These are phyloP conservation scores for Xanthia icteritia DNA, from an alignment of 2,888 invertebrate species.

Conservation along the genomic window DNA sequence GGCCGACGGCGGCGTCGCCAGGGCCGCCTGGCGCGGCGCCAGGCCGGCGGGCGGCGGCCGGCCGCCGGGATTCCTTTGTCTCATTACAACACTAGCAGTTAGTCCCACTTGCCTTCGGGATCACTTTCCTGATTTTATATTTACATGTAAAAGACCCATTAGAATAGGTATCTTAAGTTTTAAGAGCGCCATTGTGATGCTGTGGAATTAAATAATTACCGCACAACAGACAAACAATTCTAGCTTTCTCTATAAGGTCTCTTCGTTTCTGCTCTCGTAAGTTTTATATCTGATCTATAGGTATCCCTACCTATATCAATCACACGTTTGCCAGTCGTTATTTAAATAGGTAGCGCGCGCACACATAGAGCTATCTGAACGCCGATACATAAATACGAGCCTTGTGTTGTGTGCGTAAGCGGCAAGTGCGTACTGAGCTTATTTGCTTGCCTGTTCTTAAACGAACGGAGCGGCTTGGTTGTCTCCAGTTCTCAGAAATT, in stretches of 20 bases:
- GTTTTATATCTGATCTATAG: conserved; percentile 15
- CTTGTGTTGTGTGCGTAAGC: conserved; percentile 68
- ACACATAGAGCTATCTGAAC: conserved; percentile 56
- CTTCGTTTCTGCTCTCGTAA: conserved; percentile 12
- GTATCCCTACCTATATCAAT: conserved; percentile 39
- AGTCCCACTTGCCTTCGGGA: conserved; percentile 59
- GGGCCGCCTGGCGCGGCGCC: conserved; percentile 90
- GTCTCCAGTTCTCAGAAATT: conserved; percentile 89
- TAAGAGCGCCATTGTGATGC: not conserved
- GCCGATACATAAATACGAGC: conserved; percentile 54
- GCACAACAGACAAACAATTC: not conserved
- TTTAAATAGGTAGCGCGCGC: conserved; percentile 57
- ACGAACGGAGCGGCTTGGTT: conserved; percentile 85
- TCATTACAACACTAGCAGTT: conserved; percentile 82
- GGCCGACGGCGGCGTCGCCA: conserved; percentile 87
- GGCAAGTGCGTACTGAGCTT: conserved; percentile 83
- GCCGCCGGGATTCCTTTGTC: conserved; percentile 90
- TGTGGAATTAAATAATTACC: not conserved
- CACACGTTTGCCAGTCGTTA: conserved; percentile 53
- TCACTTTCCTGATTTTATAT: conserved; percentile 46
- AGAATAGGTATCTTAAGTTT: not conserved
- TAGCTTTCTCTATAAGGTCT: conserved; percentile 17
- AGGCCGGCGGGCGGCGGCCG: conserved; percentile 89
- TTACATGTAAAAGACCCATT: not conserved
- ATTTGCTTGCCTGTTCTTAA: conserved; percentile 85